These are phyloP conservation scores for Phodopus roborovskii DNA, from an alignment of 2,113 vertebrate genomes.

Conservation along the genomic window DNA sequence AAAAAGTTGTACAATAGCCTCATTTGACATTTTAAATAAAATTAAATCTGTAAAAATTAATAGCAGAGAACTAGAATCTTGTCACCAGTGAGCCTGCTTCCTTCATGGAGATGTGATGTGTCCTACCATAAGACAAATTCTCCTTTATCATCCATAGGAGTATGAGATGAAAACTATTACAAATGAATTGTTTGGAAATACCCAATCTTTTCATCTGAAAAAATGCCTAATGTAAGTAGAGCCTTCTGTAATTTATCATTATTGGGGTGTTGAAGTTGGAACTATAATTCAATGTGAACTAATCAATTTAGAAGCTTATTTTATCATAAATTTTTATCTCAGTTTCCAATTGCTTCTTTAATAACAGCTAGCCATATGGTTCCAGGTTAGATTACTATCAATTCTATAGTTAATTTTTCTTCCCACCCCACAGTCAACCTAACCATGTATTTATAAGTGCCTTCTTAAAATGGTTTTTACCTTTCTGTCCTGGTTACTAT, in stretches of 20 bases:
- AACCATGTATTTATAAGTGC: background rate
- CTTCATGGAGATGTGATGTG: background rate
- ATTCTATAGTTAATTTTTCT: background rate
- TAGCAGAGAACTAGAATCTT: background rate
- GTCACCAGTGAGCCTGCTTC: background rate
- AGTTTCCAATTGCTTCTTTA: background rate
- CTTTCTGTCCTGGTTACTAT: background rate
- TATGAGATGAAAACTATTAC: background rate
- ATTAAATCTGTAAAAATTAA: background rate
- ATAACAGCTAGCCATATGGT: background rate
- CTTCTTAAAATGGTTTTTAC: background rate
- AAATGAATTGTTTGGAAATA: background rate
- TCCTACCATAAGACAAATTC: background rate
- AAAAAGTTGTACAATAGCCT: background rate
- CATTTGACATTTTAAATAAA: conserved; percentile 14
- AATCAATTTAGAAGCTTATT: background rate
- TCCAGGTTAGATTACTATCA: background rate
- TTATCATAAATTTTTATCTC: background rate
- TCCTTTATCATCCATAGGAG: background rate
- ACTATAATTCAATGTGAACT: background rate
- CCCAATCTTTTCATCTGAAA: background rate
- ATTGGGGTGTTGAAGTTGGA: background rate
- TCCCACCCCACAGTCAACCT: background rate
- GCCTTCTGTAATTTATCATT: background rate
- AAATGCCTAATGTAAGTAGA: background rate